Percentiles rank a stretch among this genome's conserved stretches.
Evolutionary conservation across 2,797 vertebrate species (phyloP).

Genomic region (Austrolebias charrua): DNA sequence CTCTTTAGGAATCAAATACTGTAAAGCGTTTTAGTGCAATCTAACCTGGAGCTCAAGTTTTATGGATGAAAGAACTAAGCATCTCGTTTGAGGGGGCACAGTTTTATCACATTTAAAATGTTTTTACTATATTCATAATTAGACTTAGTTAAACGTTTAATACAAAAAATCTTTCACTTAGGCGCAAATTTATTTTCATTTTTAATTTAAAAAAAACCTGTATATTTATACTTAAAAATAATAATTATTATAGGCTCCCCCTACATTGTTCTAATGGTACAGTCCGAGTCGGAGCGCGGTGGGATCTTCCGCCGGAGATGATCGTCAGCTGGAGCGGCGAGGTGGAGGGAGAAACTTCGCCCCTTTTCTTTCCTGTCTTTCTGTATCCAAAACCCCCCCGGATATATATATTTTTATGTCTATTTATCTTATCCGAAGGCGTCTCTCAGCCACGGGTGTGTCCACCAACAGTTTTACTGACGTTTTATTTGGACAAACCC

Average conservation of each 20-base stretch:
- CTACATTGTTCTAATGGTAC: constrained; percentile 60
- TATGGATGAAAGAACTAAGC: constrained; percentile 23
- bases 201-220: too few species aligned
- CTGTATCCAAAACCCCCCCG: constrained; percentile 21
- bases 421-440: background rate
- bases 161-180: too few species aligned
- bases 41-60: constrained; percentile 16
- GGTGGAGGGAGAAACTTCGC: constrained; percentile 50
- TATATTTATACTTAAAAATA: background rate
- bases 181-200: too few species aligned
- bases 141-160: background rate
- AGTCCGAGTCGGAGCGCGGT: constrained; percentile 53
- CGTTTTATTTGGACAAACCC: background rate
- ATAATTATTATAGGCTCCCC: fast-evolving
- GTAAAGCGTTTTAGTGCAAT: too few species aligned
- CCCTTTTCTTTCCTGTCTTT: constrained; percentile 24
- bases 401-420: constrained; percentile 12
- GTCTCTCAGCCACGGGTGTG: background rate
- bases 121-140: background rate
- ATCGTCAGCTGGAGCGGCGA: constrained; percentile 73
- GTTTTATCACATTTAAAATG: background rate
- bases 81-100: background rate
- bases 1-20: too few species aligned
- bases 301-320: constrained; percentile 39
- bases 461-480: background rate